A percentile compares a stretch with the other conserved stretches of the same genome.
These are phyloP conservation scores for Therioaphis trifolii DNA, from an alignment of 2,888 invertebrate genomes.

Conservation along the genomic window DNA sequence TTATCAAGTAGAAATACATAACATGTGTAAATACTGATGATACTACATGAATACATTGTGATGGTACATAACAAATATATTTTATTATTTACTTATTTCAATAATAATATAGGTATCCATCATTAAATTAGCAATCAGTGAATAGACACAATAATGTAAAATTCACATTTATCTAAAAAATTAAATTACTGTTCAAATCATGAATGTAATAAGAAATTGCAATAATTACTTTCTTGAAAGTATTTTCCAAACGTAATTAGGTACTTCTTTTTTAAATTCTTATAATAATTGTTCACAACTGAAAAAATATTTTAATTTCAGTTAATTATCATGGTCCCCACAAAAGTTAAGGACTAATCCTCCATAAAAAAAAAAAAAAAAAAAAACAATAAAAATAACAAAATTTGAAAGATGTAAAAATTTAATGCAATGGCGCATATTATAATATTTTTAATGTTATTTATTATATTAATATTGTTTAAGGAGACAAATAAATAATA, in stretches of 20 bases:
- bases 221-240: not conserved
- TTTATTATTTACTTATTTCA: too few relatives aligned
- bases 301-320: not conserved
- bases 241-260: not conserved
- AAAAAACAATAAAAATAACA: slow-evolving; percentile 29
- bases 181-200: too few relatives aligned
- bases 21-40: too few relatives aligned
- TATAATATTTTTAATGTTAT: slow-evolving; percentile 49
- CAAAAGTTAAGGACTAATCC: not conserved
- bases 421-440: slow-evolving; percentile 59
- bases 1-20: too few relatives aligned
- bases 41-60: too few relatives aligned
- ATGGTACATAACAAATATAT: too few relatives aligned
- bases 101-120: too few relatives aligned
- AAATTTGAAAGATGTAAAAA: slow-evolving; percentile 54
- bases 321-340: not conserved
- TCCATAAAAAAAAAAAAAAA: not conserved
- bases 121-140: too few relatives aligned
- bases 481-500: slow-evolving; percentile 60
- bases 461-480: slow-evolving; percentile 49
- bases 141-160: too few relatives aligned
- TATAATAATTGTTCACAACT: not conserved
- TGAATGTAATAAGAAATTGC: too few relatives aligned
- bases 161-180: too few relatives aligned
- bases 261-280: not conserved